Evolutionary conservation across 2,113 vertebrate species (phyloP), one percentile per base, ranked within the genome.

Genomic region (Empidonax alnorum): DNA sequence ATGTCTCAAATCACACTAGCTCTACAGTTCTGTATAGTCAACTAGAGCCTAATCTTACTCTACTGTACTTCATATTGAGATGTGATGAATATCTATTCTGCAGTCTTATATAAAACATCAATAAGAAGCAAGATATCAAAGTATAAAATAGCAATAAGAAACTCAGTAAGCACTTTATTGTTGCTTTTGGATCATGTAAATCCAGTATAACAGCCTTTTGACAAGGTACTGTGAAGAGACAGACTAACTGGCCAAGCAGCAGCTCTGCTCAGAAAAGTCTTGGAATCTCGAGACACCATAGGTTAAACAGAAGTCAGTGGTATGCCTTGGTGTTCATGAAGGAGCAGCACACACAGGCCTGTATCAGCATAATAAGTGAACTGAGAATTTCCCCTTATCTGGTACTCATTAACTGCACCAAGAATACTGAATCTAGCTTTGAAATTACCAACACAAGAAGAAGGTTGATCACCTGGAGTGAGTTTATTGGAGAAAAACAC

Each of bases 381-480:
- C 3, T 33, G 12, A 59, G 3, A 35, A 35, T 56, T 35, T 4
- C 10, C 7, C 7, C 3, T 55, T 39, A 20, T 19, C 10, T 41
- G 18, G 16, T 20, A 35, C 5, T 49, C 14, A 16, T 44, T 53
- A 74, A 3, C 30, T 55, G 9, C 39, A 77, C 14, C 24, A 49
- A 58, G 69, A 72, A 33, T 49, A 73, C 18, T 12, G 4, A 56
- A 71, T 14, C 11, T 25, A 55, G 4, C 18, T 84, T 63, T 85
- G 42, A 33, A 28, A 1, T 44, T 41, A 33, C 0, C 24, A 30
- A 4, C 16, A 12, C 7, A 35, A 37, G 42, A 67, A 44, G 5
- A 9, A 39, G 39, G 19, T 33, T 52, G 10, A 39, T 63, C 3
- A 3, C 1, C 23, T 35, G 35, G 13, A 27, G 0, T 4, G 24